Evolutionary conservation across 2,888 invertebrate genomes (phyloP), one percentile per base, ranked within the genome.

Genomic region (Nymphalis polychloros): DNA sequence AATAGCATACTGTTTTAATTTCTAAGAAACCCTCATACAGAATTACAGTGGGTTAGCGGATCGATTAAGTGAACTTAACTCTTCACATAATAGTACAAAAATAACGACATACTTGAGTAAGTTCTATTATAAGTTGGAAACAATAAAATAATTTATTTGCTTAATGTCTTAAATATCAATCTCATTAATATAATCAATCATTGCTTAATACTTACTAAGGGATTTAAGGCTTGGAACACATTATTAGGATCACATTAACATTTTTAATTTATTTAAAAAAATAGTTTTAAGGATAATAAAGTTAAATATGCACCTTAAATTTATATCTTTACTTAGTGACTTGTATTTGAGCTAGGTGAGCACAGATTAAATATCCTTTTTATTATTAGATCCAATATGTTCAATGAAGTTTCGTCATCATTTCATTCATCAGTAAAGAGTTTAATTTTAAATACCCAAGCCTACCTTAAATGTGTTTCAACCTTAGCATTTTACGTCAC

Each of bases 1-100:
- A 87, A 89, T 90, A 92, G 92, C 92, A 92, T 92, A 92, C 90
- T 91, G 90, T 92, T 92, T 92, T 92, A 92, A 92, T 92, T 91
- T 92, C 92, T 92, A 92, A 90, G 82, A 90, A 88, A 90, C 92
- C 92, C 90, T 89, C 88, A 86, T 92, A 91, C 90, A 90, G 89
- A 89, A 88, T 85, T 88, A 90, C 86, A 89, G 85, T 88, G 90
- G 91, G 90, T 88, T 84, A 91, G 91, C 90, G 85, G 87, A 85
- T 84, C 88, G 88, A 89, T 89, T 88, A 87, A 86, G 87, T 90
- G 85, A 91, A 91, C 90, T 87, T 88, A 91, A 89, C 83, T 83
- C 81, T 80, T 74, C 84, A 88, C 84, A 80, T 84, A 86, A 88
- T 86, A 88, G 89, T 92, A 91, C 82, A 92, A 92, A 92, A 92